phyloP scores from a whole-genome alignment of 2,113 vertebrate species.

The Bujurquina vittata region DNA sequence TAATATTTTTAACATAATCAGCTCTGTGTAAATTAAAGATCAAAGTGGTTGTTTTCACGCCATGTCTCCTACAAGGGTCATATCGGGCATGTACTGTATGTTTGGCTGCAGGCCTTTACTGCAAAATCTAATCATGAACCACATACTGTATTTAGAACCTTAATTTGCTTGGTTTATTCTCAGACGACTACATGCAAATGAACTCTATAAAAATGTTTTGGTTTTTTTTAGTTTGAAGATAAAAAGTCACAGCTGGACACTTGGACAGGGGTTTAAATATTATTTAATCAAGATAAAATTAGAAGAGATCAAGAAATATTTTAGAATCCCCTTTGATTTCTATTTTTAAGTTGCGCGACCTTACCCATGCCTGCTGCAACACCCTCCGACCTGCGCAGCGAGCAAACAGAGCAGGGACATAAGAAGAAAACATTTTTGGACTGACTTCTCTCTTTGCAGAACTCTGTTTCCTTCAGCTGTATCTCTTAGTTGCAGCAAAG shows the following conservation, averaged over 20 bases:
- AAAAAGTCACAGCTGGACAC: background rate
- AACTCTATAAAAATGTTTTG: background rate
- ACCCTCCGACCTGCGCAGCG: background rate
- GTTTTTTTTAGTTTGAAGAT: background rate
- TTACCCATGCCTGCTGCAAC: background rate
- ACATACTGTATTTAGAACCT: background rate
- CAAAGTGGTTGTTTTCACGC: background rate
- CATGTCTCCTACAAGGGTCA: background rate
- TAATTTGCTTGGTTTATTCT: background rate
- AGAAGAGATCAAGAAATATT: background rate
- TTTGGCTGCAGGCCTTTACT: background rate
- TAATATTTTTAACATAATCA: no score
- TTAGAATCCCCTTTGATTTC: background rate
- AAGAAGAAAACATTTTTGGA: background rate
- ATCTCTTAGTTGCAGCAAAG: conserved; percentile 51
- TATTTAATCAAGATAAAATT: no score
- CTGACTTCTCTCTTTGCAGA: conserved; percentile 25
- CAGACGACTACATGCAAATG: background rate
- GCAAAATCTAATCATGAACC: background rate
- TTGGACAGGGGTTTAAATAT: background rate
- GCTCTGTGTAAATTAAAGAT: background rate
- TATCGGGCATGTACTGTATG: background rate
- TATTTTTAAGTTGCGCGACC: background rate
- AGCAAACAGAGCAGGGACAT: background rate
- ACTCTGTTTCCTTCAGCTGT: conserved; percentile 46